Evolutionary conservation across 2,888 invertebrate genomes (phyloP).

Genomic region (Pseudolycoriella hygida): DNA sequence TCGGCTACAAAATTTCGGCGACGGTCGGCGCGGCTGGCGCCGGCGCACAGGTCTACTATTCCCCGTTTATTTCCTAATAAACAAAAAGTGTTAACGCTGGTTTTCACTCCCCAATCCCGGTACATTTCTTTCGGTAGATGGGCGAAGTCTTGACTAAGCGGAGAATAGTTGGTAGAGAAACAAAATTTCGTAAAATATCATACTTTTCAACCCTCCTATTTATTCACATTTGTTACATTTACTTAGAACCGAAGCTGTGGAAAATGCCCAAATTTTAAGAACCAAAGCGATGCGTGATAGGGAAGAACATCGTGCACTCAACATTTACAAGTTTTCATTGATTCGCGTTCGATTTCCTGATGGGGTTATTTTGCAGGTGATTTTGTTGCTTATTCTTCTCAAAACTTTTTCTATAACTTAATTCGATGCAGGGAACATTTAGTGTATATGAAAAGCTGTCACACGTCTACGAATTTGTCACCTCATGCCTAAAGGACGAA

Average conservation of each 20-base stretch:
- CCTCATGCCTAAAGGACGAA: constrained; percentile 52
- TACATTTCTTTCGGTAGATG: too few relatives aligned
- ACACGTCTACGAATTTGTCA: constrained; percentile 61
- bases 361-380: constrained; percentile 61
- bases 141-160: too few relatives aligned
- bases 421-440: constrained; percentile 60
- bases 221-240: too few relatives aligned
- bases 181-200: too few relatives aligned
- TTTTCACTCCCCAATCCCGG: too few relatives aligned
- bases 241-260: constrained; percentile 51
- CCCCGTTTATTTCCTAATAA: too few relatives aligned
- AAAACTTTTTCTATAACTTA: constrained; percentile 10
- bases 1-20: too few relatives aligned
- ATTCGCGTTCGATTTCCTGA: constrained; percentile 81
- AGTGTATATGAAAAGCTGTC: constrained; percentile 61
- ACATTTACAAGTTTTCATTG: constrained; percentile 70
- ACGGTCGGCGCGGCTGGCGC: too few relatives aligned
- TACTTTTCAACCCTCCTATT: too few relatives aligned
- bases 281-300: constrained; percentile 93
- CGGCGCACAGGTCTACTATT: too few relatives aligned
- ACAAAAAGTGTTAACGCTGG: too few relatives aligned
- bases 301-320: constrained; percentile 61
- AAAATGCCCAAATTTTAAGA: constrained; percentile 64
- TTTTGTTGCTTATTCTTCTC: not conserved
- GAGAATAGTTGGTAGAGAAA: too few relatives aligned